Evolutionary conservation across 2,113 vertebrate genomes (phyloP).

Genomic region (Cettia cetti): DNA sequence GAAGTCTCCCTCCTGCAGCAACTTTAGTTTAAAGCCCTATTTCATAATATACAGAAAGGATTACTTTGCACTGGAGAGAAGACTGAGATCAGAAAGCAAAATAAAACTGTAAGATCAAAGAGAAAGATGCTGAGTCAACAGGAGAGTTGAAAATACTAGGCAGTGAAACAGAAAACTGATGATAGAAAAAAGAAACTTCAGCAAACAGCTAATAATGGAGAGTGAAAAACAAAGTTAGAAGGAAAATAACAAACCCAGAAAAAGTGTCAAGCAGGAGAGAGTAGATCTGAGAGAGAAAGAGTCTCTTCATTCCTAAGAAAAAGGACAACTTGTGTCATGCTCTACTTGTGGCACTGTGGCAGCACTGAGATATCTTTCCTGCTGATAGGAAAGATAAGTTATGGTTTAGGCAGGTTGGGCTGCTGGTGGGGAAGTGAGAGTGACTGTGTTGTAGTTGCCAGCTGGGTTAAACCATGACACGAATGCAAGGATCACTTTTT

Average conservation of each 20-base stretch:
- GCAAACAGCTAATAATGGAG: neutral
- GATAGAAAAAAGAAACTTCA: neutral
- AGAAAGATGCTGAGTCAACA: neutral
- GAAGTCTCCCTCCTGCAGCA: neutral
- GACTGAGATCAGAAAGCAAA: slow-evolving; percentile 7
- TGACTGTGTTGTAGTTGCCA: fast-evolving
- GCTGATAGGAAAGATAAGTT: neutral
- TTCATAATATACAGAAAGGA: neutral
- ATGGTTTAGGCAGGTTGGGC: neutral
- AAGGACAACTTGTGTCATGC: neutral
- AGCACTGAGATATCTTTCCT: neutral
- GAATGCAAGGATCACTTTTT: neutral
- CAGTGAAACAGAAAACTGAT: neutral
- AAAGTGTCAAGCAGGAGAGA: neutral
- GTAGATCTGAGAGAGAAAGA: neutral
- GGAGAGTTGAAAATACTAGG: neutral
- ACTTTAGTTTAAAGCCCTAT: neutral
- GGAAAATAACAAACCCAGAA: neutral
- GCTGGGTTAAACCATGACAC: neutral
- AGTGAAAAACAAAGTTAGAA: neutral
- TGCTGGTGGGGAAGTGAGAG: neutral
- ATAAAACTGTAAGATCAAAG: neutral
- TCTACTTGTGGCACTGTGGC: neutral
- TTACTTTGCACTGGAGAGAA: neutral
- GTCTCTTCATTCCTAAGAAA: neutral